Conservation (phyloP, 2,797 vertebrate genomes). For the Caiman crocodilus region DNA sequence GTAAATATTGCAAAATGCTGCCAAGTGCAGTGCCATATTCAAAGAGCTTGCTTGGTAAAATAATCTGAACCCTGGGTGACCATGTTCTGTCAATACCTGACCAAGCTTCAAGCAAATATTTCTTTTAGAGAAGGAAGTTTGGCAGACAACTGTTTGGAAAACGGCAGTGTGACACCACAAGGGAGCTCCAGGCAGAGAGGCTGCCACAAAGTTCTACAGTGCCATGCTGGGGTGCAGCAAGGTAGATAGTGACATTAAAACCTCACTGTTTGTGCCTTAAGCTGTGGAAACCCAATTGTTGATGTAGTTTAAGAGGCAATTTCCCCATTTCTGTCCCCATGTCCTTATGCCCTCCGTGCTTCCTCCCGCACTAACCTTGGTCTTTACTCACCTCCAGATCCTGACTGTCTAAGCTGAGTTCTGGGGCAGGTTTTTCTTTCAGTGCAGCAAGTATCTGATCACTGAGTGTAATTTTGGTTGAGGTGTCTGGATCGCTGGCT, state of each 20-base stretch:
- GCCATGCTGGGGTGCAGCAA: not conserved
- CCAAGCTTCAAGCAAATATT: not conserved
- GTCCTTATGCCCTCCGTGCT: not conserved
- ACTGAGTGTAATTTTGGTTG: conserved; percentile 57
- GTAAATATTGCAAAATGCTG: not conserved
- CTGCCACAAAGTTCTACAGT: not conserved
- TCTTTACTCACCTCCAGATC: conserved; percentile 89
- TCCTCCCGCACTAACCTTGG: not conserved
- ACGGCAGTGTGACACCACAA: not conserved
- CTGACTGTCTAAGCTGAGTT: conserved; percentile 90
- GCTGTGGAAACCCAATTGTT: no score
- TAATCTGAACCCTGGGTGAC: not conserved
- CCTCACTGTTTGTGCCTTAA: not conserved
- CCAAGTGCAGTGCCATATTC: not conserved
- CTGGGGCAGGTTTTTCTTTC: conserved; percentile 88
- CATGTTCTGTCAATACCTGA: not conserved
- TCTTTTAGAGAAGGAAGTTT: not conserved
- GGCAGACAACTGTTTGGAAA: not conserved
- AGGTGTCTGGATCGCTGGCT: not conserved
- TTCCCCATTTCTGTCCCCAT: not conserved
- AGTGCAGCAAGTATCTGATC: conserved; percentile 82
- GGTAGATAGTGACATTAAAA: not conserved
- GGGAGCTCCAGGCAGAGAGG: not conserved
- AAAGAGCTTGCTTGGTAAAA: not conserved
- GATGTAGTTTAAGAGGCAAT: not conserved